Conservation (phyloP, 2,797 vertebrate genomes). For the Gambelia wislizenii region DNA sequence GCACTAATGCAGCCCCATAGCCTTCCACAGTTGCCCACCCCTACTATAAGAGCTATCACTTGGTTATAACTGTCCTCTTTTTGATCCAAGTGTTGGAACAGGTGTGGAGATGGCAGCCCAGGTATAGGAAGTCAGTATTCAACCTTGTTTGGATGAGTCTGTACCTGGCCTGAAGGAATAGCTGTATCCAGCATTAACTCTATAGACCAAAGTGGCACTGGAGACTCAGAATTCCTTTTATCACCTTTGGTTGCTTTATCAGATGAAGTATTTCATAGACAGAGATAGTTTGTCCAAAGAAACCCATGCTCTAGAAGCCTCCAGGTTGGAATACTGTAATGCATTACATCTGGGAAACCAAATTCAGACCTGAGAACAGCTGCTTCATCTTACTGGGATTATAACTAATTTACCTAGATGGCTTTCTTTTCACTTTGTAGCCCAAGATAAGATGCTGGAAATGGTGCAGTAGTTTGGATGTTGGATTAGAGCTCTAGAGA, state of each 20-base stretch:
- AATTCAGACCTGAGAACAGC: background rate
- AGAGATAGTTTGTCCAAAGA: background rate
- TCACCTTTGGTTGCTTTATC: background rate
- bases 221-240: background rate
- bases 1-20: no score
- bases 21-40: no score
- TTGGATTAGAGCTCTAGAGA: no score
- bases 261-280: background rate
- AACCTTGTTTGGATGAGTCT: background rate
- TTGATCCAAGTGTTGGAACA: background rate
- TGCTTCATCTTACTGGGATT: background rate
- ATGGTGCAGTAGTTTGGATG: no score
- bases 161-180: no score
- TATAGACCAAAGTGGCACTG: background rate
- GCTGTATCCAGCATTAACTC: background rate
- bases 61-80: background rate
- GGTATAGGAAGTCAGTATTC: no score
- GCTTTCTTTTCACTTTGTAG: background rate
- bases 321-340: background rate
- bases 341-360: no score
- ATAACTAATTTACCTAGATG: background rate
- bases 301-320: background rate
- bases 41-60: no score
- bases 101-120: background rate
- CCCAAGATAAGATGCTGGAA: no score